These are phyloP conservation scores for Butastur rufipennis DNA, from an alignment of 2,113 vertebrate species.

Conservation along the genomic window DNA sequence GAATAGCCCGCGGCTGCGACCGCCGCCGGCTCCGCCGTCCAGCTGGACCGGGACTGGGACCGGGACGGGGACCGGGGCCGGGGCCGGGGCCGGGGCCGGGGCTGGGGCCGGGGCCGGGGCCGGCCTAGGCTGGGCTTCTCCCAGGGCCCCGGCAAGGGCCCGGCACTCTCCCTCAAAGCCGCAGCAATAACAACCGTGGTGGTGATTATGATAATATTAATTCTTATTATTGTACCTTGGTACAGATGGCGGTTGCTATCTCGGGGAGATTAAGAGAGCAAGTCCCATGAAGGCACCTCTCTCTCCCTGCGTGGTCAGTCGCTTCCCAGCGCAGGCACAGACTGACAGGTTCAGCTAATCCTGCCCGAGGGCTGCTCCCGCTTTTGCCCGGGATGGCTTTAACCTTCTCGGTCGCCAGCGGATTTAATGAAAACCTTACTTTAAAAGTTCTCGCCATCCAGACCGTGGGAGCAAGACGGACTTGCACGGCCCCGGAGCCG, in stretches of 20 bases:
- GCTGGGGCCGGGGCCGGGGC: background rate
- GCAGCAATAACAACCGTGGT: background rate
- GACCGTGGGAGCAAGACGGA: background rate
- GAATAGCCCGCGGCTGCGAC: background rate
- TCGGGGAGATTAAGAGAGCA: background rate
- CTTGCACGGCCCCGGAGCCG: background rate
- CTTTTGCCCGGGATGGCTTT: background rate
- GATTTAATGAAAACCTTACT: background rate
- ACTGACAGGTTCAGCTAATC: background rate
- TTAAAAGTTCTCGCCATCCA: background rate
- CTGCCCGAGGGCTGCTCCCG: background rate
- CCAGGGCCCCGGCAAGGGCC: background rate
- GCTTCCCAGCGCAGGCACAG: background rate
- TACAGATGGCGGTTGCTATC: background rate
- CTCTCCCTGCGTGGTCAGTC: background rate
- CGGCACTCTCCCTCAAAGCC: background rate
- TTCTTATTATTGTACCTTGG: background rate
- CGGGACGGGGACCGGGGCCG: background rate
- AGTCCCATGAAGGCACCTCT: background rate
- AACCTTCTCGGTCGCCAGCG: background rate
- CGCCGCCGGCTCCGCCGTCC: background rate
- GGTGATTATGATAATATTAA: background rate
- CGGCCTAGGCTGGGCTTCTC: background rate
- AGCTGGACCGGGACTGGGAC: no score
- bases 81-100: background rate